Evolutionary conservation across 2,888 invertebrate genomes (phyloP).

Genomic region (Pollenia griseotomentosa): DNA sequence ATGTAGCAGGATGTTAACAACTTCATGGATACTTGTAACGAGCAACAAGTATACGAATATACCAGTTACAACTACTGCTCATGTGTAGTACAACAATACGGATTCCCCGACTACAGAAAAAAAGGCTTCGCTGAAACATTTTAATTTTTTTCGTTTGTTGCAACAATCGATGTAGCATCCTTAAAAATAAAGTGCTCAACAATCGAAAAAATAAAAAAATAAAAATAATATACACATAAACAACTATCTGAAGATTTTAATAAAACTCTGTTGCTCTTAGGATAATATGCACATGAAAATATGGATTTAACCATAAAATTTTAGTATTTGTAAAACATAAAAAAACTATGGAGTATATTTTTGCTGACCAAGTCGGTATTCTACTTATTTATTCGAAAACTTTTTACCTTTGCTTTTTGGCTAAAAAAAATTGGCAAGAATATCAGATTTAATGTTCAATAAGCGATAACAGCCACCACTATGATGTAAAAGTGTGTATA

Average conservation of each 20-base stretch:
- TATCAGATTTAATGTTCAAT: constrained; percentile 66
- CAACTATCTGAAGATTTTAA: constrained; percentile 20
- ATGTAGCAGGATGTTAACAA: constrained; percentile 64
- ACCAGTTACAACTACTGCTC: constrained; percentile 8
- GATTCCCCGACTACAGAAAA: neutral
- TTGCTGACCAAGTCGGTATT: constrained; percentile 11
- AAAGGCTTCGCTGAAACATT: constrained; percentile 16
- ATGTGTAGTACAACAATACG: neutral
- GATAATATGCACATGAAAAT: constrained; percentile 40
- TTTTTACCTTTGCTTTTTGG: neutral
- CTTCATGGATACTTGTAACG: constrained; percentile 59
- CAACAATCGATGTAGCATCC: neutral
- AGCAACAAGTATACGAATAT: constrained; percentile 38
- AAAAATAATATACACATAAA: neutral
- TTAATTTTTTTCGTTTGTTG: neutral
- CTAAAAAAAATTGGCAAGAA: constrained; percentile 10
- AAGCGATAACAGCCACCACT: constrained; percentile 47
- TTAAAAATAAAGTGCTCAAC: constrained; percentile 48
- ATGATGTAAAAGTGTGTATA: neutral
- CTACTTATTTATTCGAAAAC: neutral
- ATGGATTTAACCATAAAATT: constrained; percentile 50
- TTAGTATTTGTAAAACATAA: constrained; percentile 17
- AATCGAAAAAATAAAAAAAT: neutral
- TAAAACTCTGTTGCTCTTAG: constrained; percentile 22
- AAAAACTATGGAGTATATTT: neutral